phyloP scores from a whole-genome alignment of 2,797 vertebrate species.

The Neoniphon sammara region DNA sequence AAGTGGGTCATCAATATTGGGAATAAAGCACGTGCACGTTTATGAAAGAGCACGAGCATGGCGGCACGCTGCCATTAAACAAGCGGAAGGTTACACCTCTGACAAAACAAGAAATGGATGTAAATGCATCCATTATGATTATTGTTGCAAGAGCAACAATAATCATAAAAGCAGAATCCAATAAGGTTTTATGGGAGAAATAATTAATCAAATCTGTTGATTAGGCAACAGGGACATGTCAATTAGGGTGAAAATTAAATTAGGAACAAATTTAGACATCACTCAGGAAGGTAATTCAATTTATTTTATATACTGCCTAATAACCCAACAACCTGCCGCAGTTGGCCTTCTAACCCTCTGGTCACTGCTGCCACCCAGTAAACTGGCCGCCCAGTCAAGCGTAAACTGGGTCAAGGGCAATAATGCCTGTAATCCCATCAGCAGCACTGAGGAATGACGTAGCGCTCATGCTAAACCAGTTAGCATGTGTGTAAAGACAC shows the following conservation, averaged over 20 bases:
- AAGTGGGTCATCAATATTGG: not conserved
- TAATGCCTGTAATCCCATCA: constrained; percentile 1
- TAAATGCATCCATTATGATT: too few relatives aligned
- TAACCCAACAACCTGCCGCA: constrained; percentile 12
- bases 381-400: constrained; percentile 11
- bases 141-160: not conserved
- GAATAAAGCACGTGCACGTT: too few relatives aligned
- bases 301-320: constrained; percentile 16
- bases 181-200: not conserved
- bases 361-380: constrained; percentile 8
- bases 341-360: constrained; percentile 10
- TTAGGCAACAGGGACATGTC: not conserved
- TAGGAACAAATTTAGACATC: not conserved
- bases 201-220: not conserved
- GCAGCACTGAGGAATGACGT: not conserved
- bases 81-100: too few relatives aligned
- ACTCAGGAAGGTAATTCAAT: not conserved
- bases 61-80: too few relatives aligned
- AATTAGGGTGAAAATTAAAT: not conserved
- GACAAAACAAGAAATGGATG: not conserved
- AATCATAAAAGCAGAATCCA: not conserved
- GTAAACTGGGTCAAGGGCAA: constrained; percentile 49
- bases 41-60: too few relatives aligned
- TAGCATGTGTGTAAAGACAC: not conserved
- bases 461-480: not conserved